Evolutionary conservation across 1,140 invertebrate species (phyloP), one percentile per base, ranked within the genome.

Genomic region (Trichonephila inaurata): DNA sequence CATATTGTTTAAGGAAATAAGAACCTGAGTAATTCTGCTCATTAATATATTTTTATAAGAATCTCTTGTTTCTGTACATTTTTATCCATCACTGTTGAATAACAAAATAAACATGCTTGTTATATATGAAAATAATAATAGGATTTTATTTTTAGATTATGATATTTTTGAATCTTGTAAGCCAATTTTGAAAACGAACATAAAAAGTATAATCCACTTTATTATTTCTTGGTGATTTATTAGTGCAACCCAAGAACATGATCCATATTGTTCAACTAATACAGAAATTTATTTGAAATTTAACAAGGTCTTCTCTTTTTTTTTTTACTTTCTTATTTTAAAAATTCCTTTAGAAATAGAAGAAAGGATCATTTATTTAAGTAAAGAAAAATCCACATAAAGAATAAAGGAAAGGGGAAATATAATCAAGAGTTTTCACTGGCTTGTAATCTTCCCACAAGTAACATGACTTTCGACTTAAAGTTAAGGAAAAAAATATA

Each of bases 391-490:
- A 40, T 77, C 69, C 28, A 83, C 16, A 83, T 58, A 83, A 83
- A 83, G 82, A 83, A 83, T 1, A 6, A 51, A 44, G 62, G 18
- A 44, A 83, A 83, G 51, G 14, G 19, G 88, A 61, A 91, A 91
- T 81, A 81, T 89, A 89, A 89, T 91, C 69, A 91, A 91, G 66
- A 91, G 69, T 91, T 91, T 82, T 91, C 72, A 77, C 66, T 81
- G 58, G n/a, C 89, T 82, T 91, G 89, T 82, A 91, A 91, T 91
- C 89, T 91, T 62, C 28, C 69, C 89, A 18, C 89, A 91, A 91
- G 89, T 91, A 91, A 91, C 89, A 91, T 62, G 89, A 91, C 89
- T 91, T 91, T 91, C 89, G 72, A 82, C 89, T 91, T 91, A 91
- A 91, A 81, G 51, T 60, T 61, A 81, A 81, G n/a, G 62, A 4